These are phyloP conservation scores for Spilogale gracilis DNA, from an alignment of 2,113 vertebrate genomes.

Conservation along the genomic window DNA sequence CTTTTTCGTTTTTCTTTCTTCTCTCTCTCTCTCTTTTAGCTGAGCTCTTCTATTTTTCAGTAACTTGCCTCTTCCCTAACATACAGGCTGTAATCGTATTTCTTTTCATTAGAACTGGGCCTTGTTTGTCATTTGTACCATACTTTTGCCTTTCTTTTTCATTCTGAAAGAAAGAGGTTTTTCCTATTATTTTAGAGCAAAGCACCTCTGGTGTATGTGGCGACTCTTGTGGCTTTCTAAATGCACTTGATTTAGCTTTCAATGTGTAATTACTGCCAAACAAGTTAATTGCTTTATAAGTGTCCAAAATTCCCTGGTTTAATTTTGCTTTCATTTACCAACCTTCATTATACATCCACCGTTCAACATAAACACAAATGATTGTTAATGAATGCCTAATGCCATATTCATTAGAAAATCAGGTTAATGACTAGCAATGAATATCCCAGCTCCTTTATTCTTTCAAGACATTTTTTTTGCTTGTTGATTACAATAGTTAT, in stretches of 20 bases:
- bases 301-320: constrained; percentile 90
- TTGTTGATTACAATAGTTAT: constrained; percentile 78
- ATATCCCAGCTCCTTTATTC: constrained; percentile 86
- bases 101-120: constrained; percentile 80
- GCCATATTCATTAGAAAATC: constrained; percentile 91
- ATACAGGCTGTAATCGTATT: constrained; percentile 78
- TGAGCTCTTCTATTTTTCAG: constrained; percentile 82
- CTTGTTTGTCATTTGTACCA: constrained; percentile 86
- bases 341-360: constrained; percentile 88
- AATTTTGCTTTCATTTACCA: constrained; percentile 91
- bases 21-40: constrained; percentile 69
- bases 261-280: constrained; percentile 93
- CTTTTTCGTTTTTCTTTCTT: not conserved
- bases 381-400: constrained; percentile 92
- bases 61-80: constrained; percentile 82
- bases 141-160: constrained; percentile 81
- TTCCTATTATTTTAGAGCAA: constrained; percentile 85
- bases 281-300: constrained; percentile 94
- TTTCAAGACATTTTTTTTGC: constrained; percentile 81
- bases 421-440: constrained; percentile 90
- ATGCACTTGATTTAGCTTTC: constrained; percentile 94
- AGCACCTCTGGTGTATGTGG: constrained; percentile 84
- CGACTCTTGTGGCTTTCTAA: constrained; percentile 88
- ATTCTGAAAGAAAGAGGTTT: constrained; percentile 85
- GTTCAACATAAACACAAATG: constrained; percentile 90